Evolutionary conservation across 2,113 vertebrate genomes (phyloP).

Genomic region (Manacus vitellinus): DNA sequence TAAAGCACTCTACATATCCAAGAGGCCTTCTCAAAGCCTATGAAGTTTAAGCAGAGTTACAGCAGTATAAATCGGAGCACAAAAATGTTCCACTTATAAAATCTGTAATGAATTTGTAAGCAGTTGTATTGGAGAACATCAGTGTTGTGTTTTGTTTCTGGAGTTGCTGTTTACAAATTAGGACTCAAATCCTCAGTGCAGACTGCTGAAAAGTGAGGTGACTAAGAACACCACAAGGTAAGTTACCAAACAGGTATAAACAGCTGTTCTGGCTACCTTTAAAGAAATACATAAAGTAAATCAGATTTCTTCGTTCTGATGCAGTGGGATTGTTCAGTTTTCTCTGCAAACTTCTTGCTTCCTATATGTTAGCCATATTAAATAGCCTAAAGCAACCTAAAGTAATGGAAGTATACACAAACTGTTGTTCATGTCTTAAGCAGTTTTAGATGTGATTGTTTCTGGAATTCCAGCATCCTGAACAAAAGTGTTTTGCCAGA

Average conservation of each 20-base stretch:
- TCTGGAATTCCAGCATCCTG: background rate
- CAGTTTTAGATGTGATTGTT: background rate
- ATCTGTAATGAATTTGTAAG: background rate
- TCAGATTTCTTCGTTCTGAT: background rate
- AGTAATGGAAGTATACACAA: background rate
- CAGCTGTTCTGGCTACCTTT: background rate
- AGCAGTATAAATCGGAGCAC: background rate
- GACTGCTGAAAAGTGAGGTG: background rate
- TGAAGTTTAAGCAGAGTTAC: background rate
- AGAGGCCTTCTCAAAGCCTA: background rate
- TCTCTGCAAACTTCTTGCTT: background rate
- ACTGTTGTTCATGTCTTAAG: background rate
- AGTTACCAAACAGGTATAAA: background rate
- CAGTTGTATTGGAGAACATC: background rate
- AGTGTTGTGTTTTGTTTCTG: background rate
- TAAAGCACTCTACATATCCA: background rate
- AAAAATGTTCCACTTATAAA: background rate
- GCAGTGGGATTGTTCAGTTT: background rate
- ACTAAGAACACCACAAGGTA: background rate
- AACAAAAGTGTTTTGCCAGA: background rate
- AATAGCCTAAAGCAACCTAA: conserved; percentile 16
- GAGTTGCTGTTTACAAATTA: background rate
- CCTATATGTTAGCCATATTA: background rate
- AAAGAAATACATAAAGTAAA: background rate
- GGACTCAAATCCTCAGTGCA: background rate